Evolutionary conservation across 1,140 invertebrate genomes (phyloP), one percentile per base, ranked within the genome.

Genomic region (Homalodisca vitripennis): DNA sequence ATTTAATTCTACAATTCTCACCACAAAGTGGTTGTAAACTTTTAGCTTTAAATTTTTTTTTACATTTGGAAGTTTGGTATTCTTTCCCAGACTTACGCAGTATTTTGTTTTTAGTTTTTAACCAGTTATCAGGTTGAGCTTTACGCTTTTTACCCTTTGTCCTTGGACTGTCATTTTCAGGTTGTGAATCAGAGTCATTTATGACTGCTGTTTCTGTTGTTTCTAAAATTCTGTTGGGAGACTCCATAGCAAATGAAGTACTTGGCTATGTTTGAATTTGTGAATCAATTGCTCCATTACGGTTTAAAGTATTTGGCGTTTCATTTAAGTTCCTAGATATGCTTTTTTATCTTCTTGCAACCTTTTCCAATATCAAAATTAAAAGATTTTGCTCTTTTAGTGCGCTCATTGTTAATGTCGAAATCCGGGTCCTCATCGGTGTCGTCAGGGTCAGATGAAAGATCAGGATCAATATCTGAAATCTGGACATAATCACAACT

Each of bases 1-100:
- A 67, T 30, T 57, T 53, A 13, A 57, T 29, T 67, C 30, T 67
- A 67, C 66, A 67, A 26, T 53, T 47, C 24, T 30, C 66, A 57
- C 29, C 20, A n/a, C 47, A 57, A 26, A 14, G 20, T 22, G 22
- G 27, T 12, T 29, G 30, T 26, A 67, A n/a, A 20, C 14, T 17
- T 46, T 67, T 57, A 17, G 46, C 13, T 6, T 12, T 10, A 53
- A 17, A 12, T 29, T 6, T n/a, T 46, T 55, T 67, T 67, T 57
- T 57, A 46, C 30, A 62, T 47, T 22, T 29, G 30, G 12, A 47
- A n/a, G n/a, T n/a, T n/a, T n/a, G 22, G 66, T 67, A 67, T 17
- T 41, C n/a, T 57, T 67, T 13, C 30, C 66, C 66, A 24, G 17
- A 20, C 60, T 67, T 67, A 20, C 66, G 46, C 10, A 53, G 66